Evolutionary conservation across 2,888 invertebrate species (phyloP).

Genomic region (Dynastes hyllus): DNA sequence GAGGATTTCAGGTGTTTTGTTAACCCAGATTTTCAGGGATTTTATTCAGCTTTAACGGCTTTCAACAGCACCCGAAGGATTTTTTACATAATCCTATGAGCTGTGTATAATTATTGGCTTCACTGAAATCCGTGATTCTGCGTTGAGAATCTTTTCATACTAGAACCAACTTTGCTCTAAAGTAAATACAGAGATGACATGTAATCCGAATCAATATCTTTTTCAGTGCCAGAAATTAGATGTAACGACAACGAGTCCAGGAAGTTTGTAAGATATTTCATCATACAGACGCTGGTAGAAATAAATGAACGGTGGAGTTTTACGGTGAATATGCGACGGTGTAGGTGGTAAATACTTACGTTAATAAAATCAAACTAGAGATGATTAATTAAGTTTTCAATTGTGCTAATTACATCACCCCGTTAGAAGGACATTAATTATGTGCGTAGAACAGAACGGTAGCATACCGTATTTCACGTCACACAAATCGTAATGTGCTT

Average conservation of each 20-base stretch:
- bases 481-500: not conserved
- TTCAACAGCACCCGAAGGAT: too few species aligned
- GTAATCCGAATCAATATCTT: too few species aligned
- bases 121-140: too few species aligned
- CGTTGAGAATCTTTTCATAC: too few species aligned
- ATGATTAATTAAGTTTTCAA: conserved; percentile 39
- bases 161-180: too few species aligned
- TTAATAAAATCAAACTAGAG: conserved; percentile 19
- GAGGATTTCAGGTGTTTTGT: too few species aligned
- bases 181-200: too few species aligned
- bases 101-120: too few species aligned
- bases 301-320: not conserved
- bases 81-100: too few species aligned
- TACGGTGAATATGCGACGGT: conserved; percentile 36
- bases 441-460: not conserved
- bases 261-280: conserved; percentile 25
- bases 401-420: conserved; percentile 37
- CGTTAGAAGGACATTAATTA: conserved; percentile 22
- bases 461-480: conserved; percentile 3
- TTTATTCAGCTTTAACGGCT: too few species aligned
- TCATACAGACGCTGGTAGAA: conserved; percentile 11
- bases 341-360: conserved; percentile 30
- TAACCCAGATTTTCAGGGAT: too few species aligned
- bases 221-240: not conserved
- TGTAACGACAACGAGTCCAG: conserved; percentile 16